Conservation (phyloP, 2,113 vertebrate genomes). For the Pundamilia nyererei region DNA sequence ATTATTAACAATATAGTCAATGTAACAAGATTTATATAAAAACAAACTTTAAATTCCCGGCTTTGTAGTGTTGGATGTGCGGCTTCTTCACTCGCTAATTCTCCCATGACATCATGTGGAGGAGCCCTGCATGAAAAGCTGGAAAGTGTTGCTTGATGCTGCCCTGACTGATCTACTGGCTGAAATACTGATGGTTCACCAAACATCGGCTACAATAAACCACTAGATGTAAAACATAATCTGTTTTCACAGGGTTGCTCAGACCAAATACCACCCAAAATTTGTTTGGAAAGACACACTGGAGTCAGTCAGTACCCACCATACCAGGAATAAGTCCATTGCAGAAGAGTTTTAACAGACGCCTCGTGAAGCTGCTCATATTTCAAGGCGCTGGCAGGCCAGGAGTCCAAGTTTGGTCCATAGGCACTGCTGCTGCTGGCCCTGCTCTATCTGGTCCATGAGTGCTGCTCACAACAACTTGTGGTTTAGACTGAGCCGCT, state of each 20-base stretch:
- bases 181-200: conserved; percentile 1
- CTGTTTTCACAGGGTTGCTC: conserved; percentile 7
- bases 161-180: background rate
- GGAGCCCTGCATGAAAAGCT: background rate
- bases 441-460: conserved; percentile 23
- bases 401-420: background rate
- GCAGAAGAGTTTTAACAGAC: conserved; percentile 41
- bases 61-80: background rate
- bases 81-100: background rate
- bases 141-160: conserved; percentile 17
- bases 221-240: conserved; percentile 18
- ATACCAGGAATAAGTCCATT: background rate
- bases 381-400: conserved; percentile 39
- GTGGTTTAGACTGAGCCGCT: conserved; percentile 60
- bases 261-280: conserved; percentile 26
- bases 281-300: conserved; percentile 19
- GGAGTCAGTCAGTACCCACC: conserved; percentile 12
- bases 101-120: conserved; percentile 23
- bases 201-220: background rate
- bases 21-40: background rate
- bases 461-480: conserved; percentile 38
- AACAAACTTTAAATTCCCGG: background rate
- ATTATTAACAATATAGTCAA: background rate
- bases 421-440: background rate
- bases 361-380: conserved; percentile 13